phyloP scores from a whole-genome alignment of 2,113 vertebrate species.

The Erpornis zantholeuca region DNA sequence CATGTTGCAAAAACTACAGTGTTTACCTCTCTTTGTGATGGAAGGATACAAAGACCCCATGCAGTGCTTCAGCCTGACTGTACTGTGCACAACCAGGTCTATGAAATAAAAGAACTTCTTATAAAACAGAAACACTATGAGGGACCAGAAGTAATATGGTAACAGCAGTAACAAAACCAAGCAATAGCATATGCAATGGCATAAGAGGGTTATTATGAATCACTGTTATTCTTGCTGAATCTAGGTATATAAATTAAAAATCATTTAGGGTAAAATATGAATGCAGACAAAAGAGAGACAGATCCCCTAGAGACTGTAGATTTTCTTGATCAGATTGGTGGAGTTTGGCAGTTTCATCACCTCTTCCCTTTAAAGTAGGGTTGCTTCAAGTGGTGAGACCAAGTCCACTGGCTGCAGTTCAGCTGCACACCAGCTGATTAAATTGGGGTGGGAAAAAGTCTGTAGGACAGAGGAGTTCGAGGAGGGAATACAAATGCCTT shows the following conservation, averaged over 20 bases:
- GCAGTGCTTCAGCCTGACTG: not conserved
- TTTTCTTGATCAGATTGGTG: not conserved
- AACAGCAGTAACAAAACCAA: not conserved
- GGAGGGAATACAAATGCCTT: not conserved
- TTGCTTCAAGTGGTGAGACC: not conserved
- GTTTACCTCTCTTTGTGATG: not conserved
- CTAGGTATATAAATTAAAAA: not conserved
- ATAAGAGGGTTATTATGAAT: not conserved
- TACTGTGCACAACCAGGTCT: not conserved
- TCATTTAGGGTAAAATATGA: not conserved
- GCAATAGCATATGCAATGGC: not conserved
- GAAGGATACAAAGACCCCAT: not conserved
- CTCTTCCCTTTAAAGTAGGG: not conserved
- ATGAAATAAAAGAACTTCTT: not conserved
- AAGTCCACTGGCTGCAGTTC: not conserved
- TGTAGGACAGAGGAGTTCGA: rapidly evolving
- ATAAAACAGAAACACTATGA: not conserved
- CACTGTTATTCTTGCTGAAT: not conserved
- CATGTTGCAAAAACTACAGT: not conserved
- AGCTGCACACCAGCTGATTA: not conserved
- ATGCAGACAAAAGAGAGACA: not conserved
- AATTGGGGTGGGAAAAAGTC: not conserved
- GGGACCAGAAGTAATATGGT: not conserved
- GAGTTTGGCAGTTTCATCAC: not conserved
- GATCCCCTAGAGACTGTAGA: not conserved